Evolutionary conservation across 2,797 vertebrate species (phyloP).

Genomic region (Chelonia mydas): DNA sequence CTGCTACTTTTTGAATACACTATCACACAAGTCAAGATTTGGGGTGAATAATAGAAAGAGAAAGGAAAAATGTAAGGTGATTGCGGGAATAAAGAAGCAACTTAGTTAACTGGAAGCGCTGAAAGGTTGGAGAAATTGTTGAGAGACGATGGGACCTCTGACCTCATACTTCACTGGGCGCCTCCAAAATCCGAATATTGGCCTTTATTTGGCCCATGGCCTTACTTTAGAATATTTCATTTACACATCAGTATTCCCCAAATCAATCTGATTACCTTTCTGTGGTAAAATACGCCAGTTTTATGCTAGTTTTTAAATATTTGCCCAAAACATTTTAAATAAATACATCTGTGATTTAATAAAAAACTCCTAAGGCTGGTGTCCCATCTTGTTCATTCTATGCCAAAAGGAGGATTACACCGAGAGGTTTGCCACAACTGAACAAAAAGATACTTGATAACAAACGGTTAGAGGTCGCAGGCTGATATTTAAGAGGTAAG

Average conservation of each 20-base stretch:
- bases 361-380: conserved; percentile 36
- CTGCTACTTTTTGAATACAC: background rate
- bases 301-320: conserved; percentile 5
- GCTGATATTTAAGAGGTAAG: conserved; percentile 81
- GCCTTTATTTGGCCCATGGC: background rate
- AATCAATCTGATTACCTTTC: background rate
- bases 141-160: background rate
- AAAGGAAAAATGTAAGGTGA: background rate
- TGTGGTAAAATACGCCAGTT: background rate
- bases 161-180: background rate
- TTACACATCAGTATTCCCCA: background rate
- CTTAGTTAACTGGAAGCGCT: background rate
- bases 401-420: conserved; percentile 27
- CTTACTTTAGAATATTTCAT: background rate
- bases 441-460: conserved; percentile 71
- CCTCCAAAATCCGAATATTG: background rate
- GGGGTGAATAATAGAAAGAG: background rate
- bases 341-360: conserved; percentile 25
- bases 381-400: conserved; percentile 32
- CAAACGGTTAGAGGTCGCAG: conserved; percentile 74
- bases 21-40: background rate
- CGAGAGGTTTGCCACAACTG: conserved; percentile 42
- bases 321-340: conserved; percentile 19
- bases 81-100: background rate
- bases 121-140: background rate